Evolutionary conservation across 2,797 vertebrate species (phyloP).

Genomic region (Bryconaethiops microstoma): DNA sequence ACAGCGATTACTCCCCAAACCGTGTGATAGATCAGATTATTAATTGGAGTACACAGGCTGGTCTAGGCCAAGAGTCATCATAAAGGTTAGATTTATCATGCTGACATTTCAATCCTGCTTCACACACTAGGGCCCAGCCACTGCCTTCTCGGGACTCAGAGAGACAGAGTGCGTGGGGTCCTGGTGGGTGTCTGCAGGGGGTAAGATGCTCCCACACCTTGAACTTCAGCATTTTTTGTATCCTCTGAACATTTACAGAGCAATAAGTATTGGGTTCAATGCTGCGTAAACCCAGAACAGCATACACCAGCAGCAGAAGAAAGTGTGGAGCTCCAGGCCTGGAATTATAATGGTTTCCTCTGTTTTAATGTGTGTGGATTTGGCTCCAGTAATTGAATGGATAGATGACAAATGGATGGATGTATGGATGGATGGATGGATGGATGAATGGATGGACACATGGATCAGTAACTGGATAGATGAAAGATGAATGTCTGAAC

Average conservation of each 20-base stretch:
- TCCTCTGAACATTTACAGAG: background rate
- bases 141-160: slow-evolving; percentile 51
- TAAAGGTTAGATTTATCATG: slow-evolving; percentile 81
- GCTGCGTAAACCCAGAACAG: background rate
- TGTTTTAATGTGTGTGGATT: background rate
- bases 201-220: background rate
- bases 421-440: too few species aligned
- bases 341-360: background rate
- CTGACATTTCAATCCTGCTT: slow-evolving; percentile 76
- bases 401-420: too few species aligned
- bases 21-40: slow-evolving; percentile 80
- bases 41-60: slow-evolving; percentile 79
- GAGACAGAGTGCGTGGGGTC: background rate
- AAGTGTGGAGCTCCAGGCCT: background rate
- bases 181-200: background rate
- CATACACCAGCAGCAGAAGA: background rate
- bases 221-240: background rate
- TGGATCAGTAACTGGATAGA: too few species aligned
- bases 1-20: slow-evolving; percentile 78
- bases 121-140: slow-evolving; percentile 63
- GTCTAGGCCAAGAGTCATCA: slow-evolving; percentile 66
- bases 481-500: too few species aligned
- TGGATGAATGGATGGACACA: too few species aligned
- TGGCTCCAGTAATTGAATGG: too few species aligned
- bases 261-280: background rate